Percentiles rank a stretch among this genome's conserved stretches.
phyloP scores from a whole-genome alignment of 1,140 invertebrate genomes.

The Drosophila nebulosa region DNA sequence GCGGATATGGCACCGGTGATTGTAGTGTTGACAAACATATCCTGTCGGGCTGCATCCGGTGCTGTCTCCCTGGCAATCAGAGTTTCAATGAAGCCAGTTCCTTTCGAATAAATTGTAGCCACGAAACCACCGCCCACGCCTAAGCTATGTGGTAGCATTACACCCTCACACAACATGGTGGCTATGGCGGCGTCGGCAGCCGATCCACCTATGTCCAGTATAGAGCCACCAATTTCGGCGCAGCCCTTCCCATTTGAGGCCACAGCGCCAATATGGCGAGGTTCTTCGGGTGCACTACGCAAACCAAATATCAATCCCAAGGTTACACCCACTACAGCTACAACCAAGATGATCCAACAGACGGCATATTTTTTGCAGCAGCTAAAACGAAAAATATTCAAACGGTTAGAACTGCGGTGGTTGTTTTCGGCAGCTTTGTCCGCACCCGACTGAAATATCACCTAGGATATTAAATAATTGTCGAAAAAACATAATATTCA shows the following conservation, averaged over 20 bases:
- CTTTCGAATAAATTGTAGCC: conserved; percentile 89
- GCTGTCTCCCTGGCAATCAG: conserved; percentile 93
- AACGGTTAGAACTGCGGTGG: neutral
- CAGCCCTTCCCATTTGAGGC: conserved; percentile 89
- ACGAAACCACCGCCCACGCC: conserved; percentile 94
- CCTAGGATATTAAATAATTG: conserved; percentile 18
- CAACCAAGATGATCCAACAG: conserved; percentile 53
- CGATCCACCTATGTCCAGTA: conserved; percentile 88
- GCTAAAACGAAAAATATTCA: neutral
- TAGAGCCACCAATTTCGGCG: conserved; percentile 86
- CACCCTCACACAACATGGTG: conserved; percentile 92
- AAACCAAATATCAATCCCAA: conserved; percentile 63
- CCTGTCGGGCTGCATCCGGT: conserved; percentile 84
- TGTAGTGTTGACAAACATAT: conserved; percentile 86
- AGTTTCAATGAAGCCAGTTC: conserved; percentile 83
- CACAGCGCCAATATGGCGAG: conserved; percentile 84
- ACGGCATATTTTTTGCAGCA: conserved; percentile 57
- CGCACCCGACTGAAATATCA: conserved; percentile 37
- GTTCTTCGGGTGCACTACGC: conserved; percentile 11
- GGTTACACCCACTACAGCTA: conserved; percentile 46
- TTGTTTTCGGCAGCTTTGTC: neutral
- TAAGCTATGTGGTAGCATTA: conserved; percentile 92
- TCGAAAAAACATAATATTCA: conserved; percentile 23
- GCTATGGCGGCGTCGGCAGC: conserved; percentile 95
- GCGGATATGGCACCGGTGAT: conserved; percentile 86